Base-by-base conservation (phyloP, 2,797 vertebrate genomes). In the Myotis myotis region DNA sequence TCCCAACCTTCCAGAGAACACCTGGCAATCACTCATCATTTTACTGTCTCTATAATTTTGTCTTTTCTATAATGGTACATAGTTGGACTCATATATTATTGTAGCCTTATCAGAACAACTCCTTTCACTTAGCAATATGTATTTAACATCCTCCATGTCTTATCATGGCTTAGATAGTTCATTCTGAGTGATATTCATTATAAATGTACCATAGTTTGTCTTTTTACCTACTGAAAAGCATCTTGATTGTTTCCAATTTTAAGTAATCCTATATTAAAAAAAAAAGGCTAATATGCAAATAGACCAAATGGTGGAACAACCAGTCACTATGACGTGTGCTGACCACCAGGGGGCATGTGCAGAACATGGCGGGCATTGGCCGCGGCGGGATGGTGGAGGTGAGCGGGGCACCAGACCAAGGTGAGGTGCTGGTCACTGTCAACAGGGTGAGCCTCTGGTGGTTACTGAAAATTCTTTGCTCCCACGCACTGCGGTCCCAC, bases 401-500 rank as follows among this genome's bases (percentile, higher is more conserved):
- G 11, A 47, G 44, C 2, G 12, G 44, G 44, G 11, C 44, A 47
- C 44, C 44, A 47, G 44, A 47, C 12, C 44, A 47, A 47, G 44
- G 44, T 1, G 10, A 47, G 44, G 44, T 13, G 12, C 44, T 10
- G 44, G 44, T 47, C 44, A 47, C 44, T 47, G 44, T 13, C 44
- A 47, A 47, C 11, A 11, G 44, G 44, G 2, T 2, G 3, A 47
- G 44, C 11, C 44, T 47, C 44, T 3, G 44, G 11, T 47, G 44
- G 10, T 12, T 47, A 47, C 44, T 47, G 44, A 47, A 47, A 47
- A 47, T 47, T 47, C 2, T 12, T 12, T 12, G 44, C 11, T 47
- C 3, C 44, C 3, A 3, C 0, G 11, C 0, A 0, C 2, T 47
- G 44, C 2, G 3, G 44, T 47, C 44, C 44, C 0, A 2, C 44